Percentiles rank a stretch among this genome's conserved stretches.
Conservation (phyloP, 2,797 vertebrate species). For the Myioborus miniatus region DNA sequence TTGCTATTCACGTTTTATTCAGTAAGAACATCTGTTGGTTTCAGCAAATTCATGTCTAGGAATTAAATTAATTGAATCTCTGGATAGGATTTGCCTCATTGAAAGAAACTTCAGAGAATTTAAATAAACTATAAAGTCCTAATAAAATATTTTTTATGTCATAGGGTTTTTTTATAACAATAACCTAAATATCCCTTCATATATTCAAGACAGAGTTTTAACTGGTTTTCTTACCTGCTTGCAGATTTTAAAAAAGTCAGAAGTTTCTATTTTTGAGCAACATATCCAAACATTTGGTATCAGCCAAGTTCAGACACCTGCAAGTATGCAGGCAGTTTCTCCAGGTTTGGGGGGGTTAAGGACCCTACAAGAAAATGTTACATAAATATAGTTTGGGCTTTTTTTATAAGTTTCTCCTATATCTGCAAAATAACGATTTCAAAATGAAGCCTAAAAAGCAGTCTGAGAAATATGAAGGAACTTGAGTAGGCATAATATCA, state of each 20-base stretch:
- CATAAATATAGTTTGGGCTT: too few species aligned
- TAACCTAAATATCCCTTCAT: constrained; percentile 21
- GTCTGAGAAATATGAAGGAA: not conserved
- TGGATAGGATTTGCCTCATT: not conserved
- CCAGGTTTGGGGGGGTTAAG: not conserved
- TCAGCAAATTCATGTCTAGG: constrained; percentile 26
- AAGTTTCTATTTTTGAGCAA: constrained; percentile 5
- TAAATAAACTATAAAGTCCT: constrained; percentile 20
- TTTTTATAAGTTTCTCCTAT: not conserved
- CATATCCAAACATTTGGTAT: not conserved
- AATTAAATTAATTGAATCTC: constrained; percentile 43
- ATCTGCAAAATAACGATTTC: not conserved
- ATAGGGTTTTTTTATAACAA: not conserved
- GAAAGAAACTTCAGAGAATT: constrained; percentile 49
- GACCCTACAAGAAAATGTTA: not conserved
- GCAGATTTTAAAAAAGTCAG: not conserved
- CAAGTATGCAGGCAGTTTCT: not conserved
- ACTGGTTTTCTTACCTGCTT: not conserved
- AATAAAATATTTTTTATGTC: constrained; percentile 31
- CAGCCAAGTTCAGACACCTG: not conserved
- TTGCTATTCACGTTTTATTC: constrained; percentile 26
- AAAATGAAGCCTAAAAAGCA: not conserved
- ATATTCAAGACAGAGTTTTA: not conserved
- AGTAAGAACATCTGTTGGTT: constrained; percentile 15
- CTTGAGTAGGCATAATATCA: not conserved